Evolutionary conservation across 2,888 invertebrate species (phyloP).

Genomic region (Pocota personata): DNA sequence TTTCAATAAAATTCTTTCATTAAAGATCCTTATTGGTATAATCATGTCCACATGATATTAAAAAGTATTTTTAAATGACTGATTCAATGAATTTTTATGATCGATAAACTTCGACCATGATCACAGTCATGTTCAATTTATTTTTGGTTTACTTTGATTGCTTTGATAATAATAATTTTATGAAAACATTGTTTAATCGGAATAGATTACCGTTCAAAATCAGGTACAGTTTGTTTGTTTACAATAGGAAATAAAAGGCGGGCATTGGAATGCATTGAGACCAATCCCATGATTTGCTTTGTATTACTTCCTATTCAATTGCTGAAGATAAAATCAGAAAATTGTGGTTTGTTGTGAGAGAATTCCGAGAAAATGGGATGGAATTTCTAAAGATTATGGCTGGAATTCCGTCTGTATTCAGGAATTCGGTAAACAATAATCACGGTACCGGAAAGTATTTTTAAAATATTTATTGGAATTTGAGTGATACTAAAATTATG

Average conservation of each 20-base stretch:
- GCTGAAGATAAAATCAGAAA: background rate
- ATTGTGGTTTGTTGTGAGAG: background rate
- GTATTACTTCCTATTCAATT: background rate
- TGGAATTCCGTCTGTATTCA: background rate
- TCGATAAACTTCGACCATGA: background rate
- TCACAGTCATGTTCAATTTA: background rate
- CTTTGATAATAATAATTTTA: background rate
- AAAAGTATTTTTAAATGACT: background rate
- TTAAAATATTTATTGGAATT: background rate
- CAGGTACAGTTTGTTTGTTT: slow-evolving; percentile 4
- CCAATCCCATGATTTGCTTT: background rate
- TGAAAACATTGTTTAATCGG: slow-evolving; percentile 4
- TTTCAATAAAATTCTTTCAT: too few relatives aligned
- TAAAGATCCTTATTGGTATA: too few relatives aligned
- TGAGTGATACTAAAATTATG: background rate
- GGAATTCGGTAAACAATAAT: background rate
- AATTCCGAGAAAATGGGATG: background rate
- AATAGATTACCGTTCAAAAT: slow-evolving; percentile 2
- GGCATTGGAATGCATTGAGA: background rate
- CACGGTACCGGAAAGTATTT: background rate
- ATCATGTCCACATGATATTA: too few relatives aligned
- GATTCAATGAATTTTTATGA: background rate
- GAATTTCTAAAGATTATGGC: background rate
- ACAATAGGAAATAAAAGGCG: background rate
- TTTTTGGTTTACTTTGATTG: background rate